Percentiles rank a stretch among this genome's conserved stretches.
Evolutionary conservation across 92 coral and sea anemone genomes (phyloP).

Genomic region (Porites evermanni): DNA sequence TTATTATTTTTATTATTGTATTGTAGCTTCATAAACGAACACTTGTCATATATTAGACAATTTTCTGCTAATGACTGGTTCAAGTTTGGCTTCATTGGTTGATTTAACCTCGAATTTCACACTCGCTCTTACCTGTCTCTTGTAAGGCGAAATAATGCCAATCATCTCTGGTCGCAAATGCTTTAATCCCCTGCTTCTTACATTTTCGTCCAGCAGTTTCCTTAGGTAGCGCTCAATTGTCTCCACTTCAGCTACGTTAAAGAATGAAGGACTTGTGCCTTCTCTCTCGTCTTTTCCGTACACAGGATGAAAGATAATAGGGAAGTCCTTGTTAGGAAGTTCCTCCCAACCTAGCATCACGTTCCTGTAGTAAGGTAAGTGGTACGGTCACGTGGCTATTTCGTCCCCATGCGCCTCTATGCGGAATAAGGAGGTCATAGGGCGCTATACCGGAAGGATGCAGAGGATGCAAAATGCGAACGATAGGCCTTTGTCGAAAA

Average conservation of each 20-base stretch:
- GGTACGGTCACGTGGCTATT: no score
- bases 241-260: slow-evolving; percentile 84
- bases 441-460: no score
- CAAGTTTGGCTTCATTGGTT: no score
- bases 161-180: slow-evolving; percentile 79
- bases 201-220: slow-evolving; percentile 76
- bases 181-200: slow-evolving; percentile 68
- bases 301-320: slow-evolving; percentile 80
- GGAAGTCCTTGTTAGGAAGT: slow-evolving; percentile 71
- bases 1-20: no score
- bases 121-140: slow-evolving; percentile 61
- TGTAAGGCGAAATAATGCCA: slow-evolving; percentile 84
- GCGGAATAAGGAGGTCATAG: no score
- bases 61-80: no score
- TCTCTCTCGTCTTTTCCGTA: slow-evolving; percentile 81
- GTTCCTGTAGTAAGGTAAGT: slow-evolving; percentile 5
- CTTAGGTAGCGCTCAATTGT: slow-evolving; percentile 76
- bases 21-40: no score
- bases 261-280: slow-evolving; percentile 81
- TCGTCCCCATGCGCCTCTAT: no score
- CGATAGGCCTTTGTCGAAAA: no score
- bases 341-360: slow-evolving; percentile 82
- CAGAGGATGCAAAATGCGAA: no score
- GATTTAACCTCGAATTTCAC: no score
- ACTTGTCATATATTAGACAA: no score